Percentiles rank a stretch among this genome's conserved stretches.
phyloP scores from a whole-genome alignment of 1,140 invertebrate genomes.

The Acromyrmex heyeri region DNA sequence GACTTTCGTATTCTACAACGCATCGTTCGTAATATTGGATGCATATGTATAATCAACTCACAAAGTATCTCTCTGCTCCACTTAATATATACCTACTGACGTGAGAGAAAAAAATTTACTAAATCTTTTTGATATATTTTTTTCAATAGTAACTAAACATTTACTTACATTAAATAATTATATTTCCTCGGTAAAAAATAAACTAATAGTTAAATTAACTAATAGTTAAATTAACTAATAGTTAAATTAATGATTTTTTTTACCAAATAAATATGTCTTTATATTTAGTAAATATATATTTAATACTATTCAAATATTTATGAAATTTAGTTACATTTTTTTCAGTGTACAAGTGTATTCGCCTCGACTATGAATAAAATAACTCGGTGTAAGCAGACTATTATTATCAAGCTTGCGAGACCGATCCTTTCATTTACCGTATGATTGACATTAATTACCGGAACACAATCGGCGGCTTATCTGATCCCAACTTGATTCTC shows the following conservation, averaged over 20 bases:
- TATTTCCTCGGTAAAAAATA: no score
- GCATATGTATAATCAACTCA: not conserved
- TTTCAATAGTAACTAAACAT: no score
- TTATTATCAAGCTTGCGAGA: slow-evolving; percentile 8
- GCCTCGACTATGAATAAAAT: not conserved
- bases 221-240: no score
- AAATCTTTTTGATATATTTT: no score
- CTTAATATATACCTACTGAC: not conserved
- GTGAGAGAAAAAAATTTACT: no score
- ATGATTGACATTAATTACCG: slow-evolving; percentile 63
- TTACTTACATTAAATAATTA: no score
- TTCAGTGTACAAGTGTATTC: not conserved
- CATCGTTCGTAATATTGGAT: not conserved
- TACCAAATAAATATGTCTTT: no score
- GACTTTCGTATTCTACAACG: not conserved
- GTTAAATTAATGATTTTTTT: no score
- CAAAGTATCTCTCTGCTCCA: not conserved
- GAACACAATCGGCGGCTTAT: slow-evolving; percentile 57
- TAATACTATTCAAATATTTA: no score
- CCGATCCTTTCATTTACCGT: slow-evolving; percentile 42
- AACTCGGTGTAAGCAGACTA: not conserved
- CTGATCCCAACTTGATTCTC: slow-evolving; percentile 29
- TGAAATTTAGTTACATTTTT: no score
- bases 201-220: no score
- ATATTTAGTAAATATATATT: no score